Evolutionary conservation across 2,113 vertebrate species (phyloP).

Genomic region (Pagrus major): DNA sequence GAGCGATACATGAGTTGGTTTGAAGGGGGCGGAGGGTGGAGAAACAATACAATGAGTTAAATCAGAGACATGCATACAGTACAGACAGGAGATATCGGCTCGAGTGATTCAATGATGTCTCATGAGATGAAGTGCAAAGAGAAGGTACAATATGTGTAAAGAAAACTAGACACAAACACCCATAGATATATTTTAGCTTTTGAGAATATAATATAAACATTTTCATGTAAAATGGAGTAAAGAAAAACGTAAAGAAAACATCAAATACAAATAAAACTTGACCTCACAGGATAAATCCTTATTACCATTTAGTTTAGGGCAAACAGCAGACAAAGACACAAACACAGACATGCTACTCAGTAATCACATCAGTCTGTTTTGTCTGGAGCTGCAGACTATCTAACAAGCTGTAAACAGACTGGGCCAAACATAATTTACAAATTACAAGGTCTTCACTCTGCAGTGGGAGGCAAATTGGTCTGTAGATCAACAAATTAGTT

Average conservation of each 20-base stretch:
- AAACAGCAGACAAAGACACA: constrained; percentile 24
- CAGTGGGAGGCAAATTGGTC: background rate
- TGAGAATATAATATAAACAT: rapidly evolving
- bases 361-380: constrained; percentile 5
- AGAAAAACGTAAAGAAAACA: background rate
- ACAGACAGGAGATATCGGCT: constrained; percentile 46
- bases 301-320: background rate
- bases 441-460: background rate
- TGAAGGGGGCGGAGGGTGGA: constrained; percentile 72
- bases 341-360: constrained; percentile 46
- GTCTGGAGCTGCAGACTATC: constrained; percentile 23
- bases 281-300: background rate
- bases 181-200: background rate
- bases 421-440: constrained; percentile 21
- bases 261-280: background rate
- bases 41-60: constrained; percentile 84
- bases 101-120: constrained; percentile 29
- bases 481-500: background rate
- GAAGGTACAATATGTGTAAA: background rate
- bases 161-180: constrained; percentile 7
- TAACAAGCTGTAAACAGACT: constrained; percentile 23
- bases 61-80: constrained; percentile 80
- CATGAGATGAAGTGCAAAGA: constrained; percentile 38
- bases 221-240: background rate
- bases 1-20: constrained; percentile 50